Evolutionary conservation across 2,797 vertebrate genomes (phyloP), one percentile per base, ranked within the genome.

Genomic region (Petrocephalus sullivani): DNA sequence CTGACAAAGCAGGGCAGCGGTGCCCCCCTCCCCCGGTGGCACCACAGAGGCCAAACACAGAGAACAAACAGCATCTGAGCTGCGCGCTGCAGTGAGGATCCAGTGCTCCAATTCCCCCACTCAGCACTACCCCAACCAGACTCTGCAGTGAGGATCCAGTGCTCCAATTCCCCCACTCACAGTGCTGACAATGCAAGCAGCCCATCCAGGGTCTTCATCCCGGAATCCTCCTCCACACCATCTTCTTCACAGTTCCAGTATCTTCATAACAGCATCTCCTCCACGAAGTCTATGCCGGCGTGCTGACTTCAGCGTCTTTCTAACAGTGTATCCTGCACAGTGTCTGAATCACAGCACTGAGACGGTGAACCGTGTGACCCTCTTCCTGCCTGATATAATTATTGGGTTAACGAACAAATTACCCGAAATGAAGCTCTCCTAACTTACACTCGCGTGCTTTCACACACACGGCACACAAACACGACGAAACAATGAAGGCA

Each of bases 11-110:
- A 54, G 83, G 54, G 83, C 23, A 33, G 37, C 53, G 0, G 10
- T 54, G 83, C 23, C 49, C 83, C 82, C 82, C 82, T 14, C 83
- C 83, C 83, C 83, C 83, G 0, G 54, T 56, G 75, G 21, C n/a
- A 83, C 41, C 87, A 64, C 87, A 7, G 58, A 51, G 81, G 81
- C 87, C 87, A 88, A 88, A 85, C 58, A 16, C 58, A 67, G 41
- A 49, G 81, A 88, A 83, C 37, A 28, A 84, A 81, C 16, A 9
- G 56, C 54, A 49, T 21, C 37, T 61, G 71, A 53, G 78, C 87
- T 54, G 57, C 57, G 3, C 56, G 4, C 21, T 19, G 41, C 78
- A 64, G 37, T 53, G 21, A 28, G 21, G 56, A 81, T 49, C 75
- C 75, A 81, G 75, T 81, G 75, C 78, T 61, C 81, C 14, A 14